Conservation (phyloP, 2,113 vertebrate species). For the Grammomys surdaster region DNA sequence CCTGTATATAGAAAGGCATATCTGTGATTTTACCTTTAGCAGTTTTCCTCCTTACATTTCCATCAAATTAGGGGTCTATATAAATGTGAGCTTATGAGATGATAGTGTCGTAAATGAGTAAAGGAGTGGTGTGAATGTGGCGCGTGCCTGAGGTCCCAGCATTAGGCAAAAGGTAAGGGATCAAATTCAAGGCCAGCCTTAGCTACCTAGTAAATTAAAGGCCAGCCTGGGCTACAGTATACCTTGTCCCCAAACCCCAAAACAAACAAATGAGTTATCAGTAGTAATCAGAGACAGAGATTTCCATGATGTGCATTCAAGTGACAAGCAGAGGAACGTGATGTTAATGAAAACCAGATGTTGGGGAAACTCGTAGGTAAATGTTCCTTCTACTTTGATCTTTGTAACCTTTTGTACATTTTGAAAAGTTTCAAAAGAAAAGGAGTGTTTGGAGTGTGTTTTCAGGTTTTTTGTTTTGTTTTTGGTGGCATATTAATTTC, state of each 20-base stretch:
- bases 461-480: not conserved
- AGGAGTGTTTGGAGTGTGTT: not conserved
- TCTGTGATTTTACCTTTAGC: not conserved
- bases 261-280: not conserved
- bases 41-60: not conserved
- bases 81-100: not conserved
- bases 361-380: not conserved
- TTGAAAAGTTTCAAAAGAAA: not conserved
- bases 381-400: not conserved
- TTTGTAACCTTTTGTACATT: not conserved
- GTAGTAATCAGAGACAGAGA: not conserved
- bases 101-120: not conserved
- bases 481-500: constrained; percentile 11
- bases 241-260: not conserved
- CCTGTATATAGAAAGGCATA: not conserved
- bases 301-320: not conserved
- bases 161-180: not conserved
- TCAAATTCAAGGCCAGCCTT: not conserved
- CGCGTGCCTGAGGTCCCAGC: not conserved
- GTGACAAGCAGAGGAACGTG: not conserved
- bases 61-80: not conserved
- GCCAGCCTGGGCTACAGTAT: not conserved
- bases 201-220: not conserved
- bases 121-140: not conserved
- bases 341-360: constrained; percentile 34